Conservation (phyloP, 2,797 vertebrate genomes). For the Phylloscopus collybita region DNA sequence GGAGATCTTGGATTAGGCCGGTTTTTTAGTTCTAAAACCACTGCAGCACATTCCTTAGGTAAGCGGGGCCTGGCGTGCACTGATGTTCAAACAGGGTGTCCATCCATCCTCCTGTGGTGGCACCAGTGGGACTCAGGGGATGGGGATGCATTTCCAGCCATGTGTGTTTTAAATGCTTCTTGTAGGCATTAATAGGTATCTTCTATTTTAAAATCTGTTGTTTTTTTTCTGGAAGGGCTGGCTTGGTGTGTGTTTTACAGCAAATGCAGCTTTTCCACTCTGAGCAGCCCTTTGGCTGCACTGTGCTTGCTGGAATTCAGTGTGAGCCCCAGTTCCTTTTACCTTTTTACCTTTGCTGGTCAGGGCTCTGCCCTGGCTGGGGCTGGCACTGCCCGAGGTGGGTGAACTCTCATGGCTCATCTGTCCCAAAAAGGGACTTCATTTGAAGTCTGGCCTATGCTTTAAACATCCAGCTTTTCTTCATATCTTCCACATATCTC, state of each 20-base stretch:
- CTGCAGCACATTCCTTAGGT: conserved; percentile 88
- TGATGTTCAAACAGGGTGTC: neutral
- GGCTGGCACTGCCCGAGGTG: neutral
- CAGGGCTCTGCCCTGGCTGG: neutral
- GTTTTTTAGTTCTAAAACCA: conserved; percentile 89
- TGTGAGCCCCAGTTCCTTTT: rapidly evolving
- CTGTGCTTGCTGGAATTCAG: neutral
- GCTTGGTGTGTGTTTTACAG: neutral
- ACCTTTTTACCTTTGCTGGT: neutral
- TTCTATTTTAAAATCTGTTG: neutral
- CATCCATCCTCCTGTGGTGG: neutral
- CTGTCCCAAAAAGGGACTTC: neutral
- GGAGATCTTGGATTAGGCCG: conserved; percentile 88
- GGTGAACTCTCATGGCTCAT: neutral
- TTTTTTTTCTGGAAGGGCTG: neutral
- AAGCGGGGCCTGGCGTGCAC: neutral
- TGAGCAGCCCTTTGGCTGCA: rapidly evolving
- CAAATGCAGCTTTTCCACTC: neutral
- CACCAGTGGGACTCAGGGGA: neutral
- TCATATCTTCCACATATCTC: neutral
- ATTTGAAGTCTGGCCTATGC: neutral
- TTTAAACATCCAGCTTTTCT: neutral
- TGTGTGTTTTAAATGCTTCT: neutral
- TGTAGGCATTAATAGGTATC: neutral
- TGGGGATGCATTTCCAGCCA: neutral